A percentile compares a stretch with the other conserved stretches of the same genome.
Evolutionary conservation across 2,113 vertebrate species (phyloP).

Genomic region (Synchiropus splendidus): DNA sequence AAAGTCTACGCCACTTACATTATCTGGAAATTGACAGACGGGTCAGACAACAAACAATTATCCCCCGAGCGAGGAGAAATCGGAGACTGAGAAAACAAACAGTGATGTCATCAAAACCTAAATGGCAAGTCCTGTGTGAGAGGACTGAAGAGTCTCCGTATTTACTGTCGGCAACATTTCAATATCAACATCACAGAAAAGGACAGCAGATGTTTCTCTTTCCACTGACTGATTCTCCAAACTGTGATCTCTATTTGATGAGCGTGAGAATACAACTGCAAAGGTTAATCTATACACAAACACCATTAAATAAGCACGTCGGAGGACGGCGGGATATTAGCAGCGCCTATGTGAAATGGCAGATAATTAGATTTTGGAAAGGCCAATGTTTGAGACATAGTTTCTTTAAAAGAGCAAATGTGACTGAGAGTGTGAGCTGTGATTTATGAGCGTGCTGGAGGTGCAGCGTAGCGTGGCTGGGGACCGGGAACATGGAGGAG

Average conservation of each 20-base stretch:
- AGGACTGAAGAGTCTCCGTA: constrained; percentile 47
- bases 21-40: constrained; percentile 62
- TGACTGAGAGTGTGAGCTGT: constrained; percentile 37
- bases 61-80: constrained; percentile 35
- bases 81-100: constrained; percentile 58
- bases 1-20: constrained; percentile 42
- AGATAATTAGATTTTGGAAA: constrained; percentile 59
- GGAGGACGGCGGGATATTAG: constrained; percentile 22
- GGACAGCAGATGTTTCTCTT: constrained; percentile 42
- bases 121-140: constrained; percentile 61
- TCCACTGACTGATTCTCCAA: constrained; percentile 33
- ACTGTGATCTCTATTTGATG: constrained; percentile 30
- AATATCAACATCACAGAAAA: constrained; percentile 45
- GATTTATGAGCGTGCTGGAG: constrained; percentile 59
- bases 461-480: constrained; percentile 35
- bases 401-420: constrained; percentile 62
- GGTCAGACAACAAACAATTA: constrained; percentile 66
- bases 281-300: constrained; percentile 65
- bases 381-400: constrained; percentile 59
- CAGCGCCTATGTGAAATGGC: constrained; percentile 38
- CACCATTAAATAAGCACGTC: constrained; percentile 50
- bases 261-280: constrained; percentile 35
- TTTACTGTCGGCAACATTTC: constrained; percentile 47
- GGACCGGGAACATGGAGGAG: constrained; percentile 17
- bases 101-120: constrained; percentile 48